A percentile compares a stretch with the other conserved stretches of the same genome.
Conservation (phyloP, 2,888 invertebrate species). For the Charanyca ferruginea region DNA sequence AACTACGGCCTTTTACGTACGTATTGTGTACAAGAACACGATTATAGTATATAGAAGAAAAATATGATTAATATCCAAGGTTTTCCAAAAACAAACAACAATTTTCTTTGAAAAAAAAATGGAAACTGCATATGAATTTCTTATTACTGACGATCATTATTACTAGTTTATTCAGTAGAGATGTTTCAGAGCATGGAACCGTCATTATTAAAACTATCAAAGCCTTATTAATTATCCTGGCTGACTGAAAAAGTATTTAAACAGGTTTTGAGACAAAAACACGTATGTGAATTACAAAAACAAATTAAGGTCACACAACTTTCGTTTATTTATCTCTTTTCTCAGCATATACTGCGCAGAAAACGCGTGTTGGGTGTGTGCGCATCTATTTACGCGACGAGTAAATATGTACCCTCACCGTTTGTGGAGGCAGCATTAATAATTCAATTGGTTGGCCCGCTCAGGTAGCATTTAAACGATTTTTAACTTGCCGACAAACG, state of each 20-base stretch:
- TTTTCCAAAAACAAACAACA: not conserved
- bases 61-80: slow-evolving; percentile 39
- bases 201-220: not conserved
- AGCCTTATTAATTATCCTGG: not conserved
- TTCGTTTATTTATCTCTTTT: slow-evolving; percentile 53
- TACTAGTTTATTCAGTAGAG: not conserved
- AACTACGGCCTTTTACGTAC: slow-evolving; percentile 90
- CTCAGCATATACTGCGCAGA: slow-evolving; percentile 75
- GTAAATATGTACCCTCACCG: slow-evolving; percentile 90
- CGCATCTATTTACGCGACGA: slow-evolving; percentile 91
- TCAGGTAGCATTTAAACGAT: slow-evolving; percentile 90
- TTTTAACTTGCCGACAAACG: slow-evolving; percentile 89
- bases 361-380: slow-evolving; percentile 90
- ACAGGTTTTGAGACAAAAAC: slow-evolving; percentile 22
- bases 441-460: slow-evolving; percentile 89
- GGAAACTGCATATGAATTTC: not conserved
- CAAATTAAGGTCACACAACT: slow-evolving; percentile 37
- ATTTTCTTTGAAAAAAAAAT: slow-evolving; percentile 2
- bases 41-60: slow-evolving; percentile 73
- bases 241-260: not conserved
- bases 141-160: not conserved
- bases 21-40: slow-evolving; percentile 88
- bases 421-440: slow-evolving; percentile 91
- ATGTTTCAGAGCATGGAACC: slow-evolving; percentile 5
- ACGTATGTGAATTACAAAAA: slow-evolving; percentile 8